These are phyloP conservation scores for Ceuthmochares aereus DNA, from an alignment of 2,113 vertebrate genomes.

Conservation along the genomic window DNA sequence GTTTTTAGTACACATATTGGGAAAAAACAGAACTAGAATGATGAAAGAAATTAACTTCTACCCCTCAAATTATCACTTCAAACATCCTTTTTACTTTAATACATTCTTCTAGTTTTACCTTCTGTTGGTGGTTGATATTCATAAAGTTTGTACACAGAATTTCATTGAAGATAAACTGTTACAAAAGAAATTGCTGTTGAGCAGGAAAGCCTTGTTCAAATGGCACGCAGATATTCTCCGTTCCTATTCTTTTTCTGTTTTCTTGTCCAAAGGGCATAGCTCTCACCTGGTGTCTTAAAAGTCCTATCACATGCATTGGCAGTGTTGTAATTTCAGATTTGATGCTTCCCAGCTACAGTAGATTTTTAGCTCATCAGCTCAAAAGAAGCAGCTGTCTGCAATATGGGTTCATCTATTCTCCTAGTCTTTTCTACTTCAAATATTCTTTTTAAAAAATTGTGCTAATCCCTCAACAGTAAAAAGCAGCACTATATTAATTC, in stretches of 20 bases:
- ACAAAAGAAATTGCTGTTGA: background rate
- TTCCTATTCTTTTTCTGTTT: background rate
- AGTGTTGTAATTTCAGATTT: constrained; percentile 14
- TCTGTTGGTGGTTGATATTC: background rate
- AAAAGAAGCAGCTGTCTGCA: constrained; percentile 55
- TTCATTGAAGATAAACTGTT: background rate
- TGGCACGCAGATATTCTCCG: background rate
- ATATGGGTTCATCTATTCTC: constrained; percentile 35
- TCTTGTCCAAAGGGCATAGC: background rate
- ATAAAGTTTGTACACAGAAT: background rate
- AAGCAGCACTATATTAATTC: constrained; percentile 30
- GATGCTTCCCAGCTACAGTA: background rate
- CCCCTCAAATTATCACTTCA: background rate
- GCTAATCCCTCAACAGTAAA: constrained; percentile 32
- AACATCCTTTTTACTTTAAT: background rate
- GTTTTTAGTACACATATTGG: background rate
- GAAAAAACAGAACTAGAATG: background rate
- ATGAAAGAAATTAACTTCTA: background rate
- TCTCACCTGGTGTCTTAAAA: background rate
- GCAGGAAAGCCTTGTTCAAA: background rate
- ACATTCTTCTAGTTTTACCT: background rate
- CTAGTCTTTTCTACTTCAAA: constrained; percentile 33
- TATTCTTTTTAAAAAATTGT: background rate
- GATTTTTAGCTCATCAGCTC: background rate
- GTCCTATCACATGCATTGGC: background rate